Base-by-base conservation (phyloP, 2,797 vertebrate species). In the Macroramphosus scolopax region DNA sequence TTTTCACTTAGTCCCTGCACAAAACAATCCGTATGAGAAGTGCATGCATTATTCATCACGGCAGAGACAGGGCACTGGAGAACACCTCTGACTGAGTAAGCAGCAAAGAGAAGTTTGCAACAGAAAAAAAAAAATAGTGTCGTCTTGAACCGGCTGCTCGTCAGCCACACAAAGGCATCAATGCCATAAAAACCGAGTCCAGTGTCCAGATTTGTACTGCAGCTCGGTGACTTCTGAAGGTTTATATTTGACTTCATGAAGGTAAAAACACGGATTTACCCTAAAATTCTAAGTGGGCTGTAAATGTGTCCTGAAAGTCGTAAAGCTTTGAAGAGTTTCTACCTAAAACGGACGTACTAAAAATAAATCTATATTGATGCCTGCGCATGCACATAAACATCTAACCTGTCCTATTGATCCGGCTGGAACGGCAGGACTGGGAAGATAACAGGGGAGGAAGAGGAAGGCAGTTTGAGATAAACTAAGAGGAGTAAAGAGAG, bases 11-110 rank as follows among this genome's bases (percentile, higher is more conserved):
- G 70, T 82, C n/a, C n/a, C n/a, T n/a, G n/a, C 80, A 63, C 74
- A 81, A 83, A 85, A 82, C 80, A 81, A 78, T 78, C 66, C 71
- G 58, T 46, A 48, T 63, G 60, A 74, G 61, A 52, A 63, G 32
- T 13, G 15, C 49, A 86, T 84, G 57, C 53, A 85, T 86, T 82
- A 87, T 87, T 84, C 77, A 87, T 84, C 16, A 31, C 11, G 53
- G 57, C 26, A 30, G 39, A 44, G 61, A 72, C 5, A 70, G 62
- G 71, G 63, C 44, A 39, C n/a, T n/a, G n/a, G n/a, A n/a, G n/a
- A n/a, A n/a, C 61, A 69, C 57, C 54, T 69, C 63, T 45, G 57
- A 55, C 40, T 53, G 68, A 63, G 58, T 24, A 3, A 45, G 42
- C 48, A 68, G 37, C 51, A 68, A 50, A 18, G 63, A 58, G 45